Evolutionary conservation across 2,888 invertebrate genomes (phyloP), one percentile per base, ranked within the genome.

Genomic region (Pharmacophagus antenor): DNA sequence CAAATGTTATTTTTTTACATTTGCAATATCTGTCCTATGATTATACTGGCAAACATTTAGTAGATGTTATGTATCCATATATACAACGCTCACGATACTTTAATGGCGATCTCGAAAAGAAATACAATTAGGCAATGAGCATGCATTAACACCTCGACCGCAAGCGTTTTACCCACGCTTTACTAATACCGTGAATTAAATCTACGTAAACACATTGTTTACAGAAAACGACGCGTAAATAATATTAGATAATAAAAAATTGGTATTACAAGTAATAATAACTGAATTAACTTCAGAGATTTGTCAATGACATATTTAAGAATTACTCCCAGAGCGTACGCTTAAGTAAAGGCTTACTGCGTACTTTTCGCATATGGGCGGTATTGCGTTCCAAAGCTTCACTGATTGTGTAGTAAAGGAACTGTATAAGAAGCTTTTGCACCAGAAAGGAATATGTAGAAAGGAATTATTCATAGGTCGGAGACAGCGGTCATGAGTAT

Each of bases 61-160:
- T n/a, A n/a, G 57, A 63, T 67, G 69, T 31, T 59, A 55, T 84
- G 81, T 83, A 79, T 75, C 79, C 78, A 82, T 83, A 82, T 84
- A 83, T 78, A 76, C 68, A 69, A 44, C n/a, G 8, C 23, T 53
- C 37, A 53, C 58, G 49, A 54, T 50, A 44, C 49, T 72, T 71
- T 84, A 84, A 88, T 82, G 82, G 79, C 78, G 74, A 79, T 78
- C 82, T 80, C 79, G 80, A 82, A 87, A 85, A 85, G 85, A 73
- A 84, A 85, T 84, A 88, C 88, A 85, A 88, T 88, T 88, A 88
- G 82, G 87, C 86, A 86, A 88, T 84, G 80, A 81, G 78, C 79
- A 75, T 85, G 76, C 87, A 88, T 89, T 88, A 89, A 84, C 88
- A 88, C 88, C 85, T 88, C 76, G 37, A 76, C 70, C 72, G 74